These are phyloP conservation scores for Regulus satrapa DNA, from an alignment of 2,113 vertebrate species.

Conservation along the genomic window DNA sequence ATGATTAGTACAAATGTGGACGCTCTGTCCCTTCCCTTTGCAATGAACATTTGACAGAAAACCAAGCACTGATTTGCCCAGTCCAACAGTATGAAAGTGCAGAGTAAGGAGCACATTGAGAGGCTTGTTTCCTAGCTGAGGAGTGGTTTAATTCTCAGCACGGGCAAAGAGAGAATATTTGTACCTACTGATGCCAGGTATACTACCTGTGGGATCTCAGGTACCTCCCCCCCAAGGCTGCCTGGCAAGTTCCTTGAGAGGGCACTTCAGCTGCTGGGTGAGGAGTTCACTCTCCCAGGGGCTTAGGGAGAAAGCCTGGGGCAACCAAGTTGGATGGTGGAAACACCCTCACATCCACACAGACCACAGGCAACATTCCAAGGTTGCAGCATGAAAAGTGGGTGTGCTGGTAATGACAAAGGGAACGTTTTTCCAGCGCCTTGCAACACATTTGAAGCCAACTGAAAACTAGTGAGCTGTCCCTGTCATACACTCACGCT, in stretches of 20 bases:
- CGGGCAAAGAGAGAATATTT: not conserved
- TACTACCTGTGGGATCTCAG: not conserved
- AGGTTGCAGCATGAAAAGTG: not conserved
- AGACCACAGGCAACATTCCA: not conserved
- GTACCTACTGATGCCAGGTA: not conserved
- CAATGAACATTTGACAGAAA: not conserved
- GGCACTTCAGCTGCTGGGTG: not conserved
- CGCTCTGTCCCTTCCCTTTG: not conserved
- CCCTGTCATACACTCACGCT: not conserved
- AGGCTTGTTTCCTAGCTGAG: not conserved
- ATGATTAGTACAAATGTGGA: not conserved
- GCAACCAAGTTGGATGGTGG: not conserved
- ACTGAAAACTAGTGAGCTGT: not conserved
- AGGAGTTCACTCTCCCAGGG: not conserved
- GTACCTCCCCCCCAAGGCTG: not conserved
- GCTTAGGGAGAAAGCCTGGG: not conserved
- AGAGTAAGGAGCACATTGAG: not conserved
- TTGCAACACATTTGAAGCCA: not conserved
- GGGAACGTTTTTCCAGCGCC: rapidly evolving
- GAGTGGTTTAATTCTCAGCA: not conserved
- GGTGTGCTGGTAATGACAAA: not conserved
- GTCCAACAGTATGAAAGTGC: not conserved
- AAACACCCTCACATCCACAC: not conserved
- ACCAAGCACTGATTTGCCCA: not conserved
- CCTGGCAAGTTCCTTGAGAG: not conserved